Conservation (phyloP, 1,140 invertebrate species). For the Drosophila simulans region DNA sequence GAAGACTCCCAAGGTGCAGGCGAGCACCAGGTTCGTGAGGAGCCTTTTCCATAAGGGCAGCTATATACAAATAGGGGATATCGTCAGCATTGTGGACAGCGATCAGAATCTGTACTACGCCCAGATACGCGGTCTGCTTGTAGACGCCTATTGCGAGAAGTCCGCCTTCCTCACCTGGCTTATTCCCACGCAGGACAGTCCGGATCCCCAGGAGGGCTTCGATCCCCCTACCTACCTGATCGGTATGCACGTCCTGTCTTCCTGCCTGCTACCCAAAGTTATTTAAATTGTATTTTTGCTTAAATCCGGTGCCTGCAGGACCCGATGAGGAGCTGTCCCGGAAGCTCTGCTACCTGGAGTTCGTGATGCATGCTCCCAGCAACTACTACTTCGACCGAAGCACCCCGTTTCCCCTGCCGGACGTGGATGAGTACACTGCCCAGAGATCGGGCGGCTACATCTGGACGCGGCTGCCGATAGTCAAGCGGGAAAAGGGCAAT, state of each 20-base stretch:
- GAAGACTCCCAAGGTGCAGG: conserved; percentile 92
- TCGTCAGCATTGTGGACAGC: conserved; percentile 93
- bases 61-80: conserved; percentile 95
- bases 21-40: conserved; percentile 92
- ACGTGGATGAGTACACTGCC: conserved; percentile 84
- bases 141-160: conserved; percentile 97
- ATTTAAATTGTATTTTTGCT: not conserved
- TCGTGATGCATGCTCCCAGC: conserved; percentile 96
- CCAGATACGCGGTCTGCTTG: conserved; percentile 94
- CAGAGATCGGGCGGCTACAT: conserved; percentile 87
- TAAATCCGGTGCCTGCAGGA: conserved; percentile 85
- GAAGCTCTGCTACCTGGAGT: conserved; percentile 94
- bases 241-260: conserved; percentile 72
- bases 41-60: conserved; percentile 93
- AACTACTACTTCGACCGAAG: conserved; percentile 93
- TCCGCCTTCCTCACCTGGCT: conserved; percentile 97
- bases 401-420: conserved; percentile 90
- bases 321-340: conserved; percentile 96
- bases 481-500: conserved; percentile 60
- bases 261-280: not conserved
- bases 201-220: conserved; percentile 91
- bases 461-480: conserved; percentile 86
- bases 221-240: conserved; percentile 96
- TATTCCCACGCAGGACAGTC: conserved; percentile 93
- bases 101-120: conserved; percentile 93